Percentiles rank a stretch among this genome's conserved stretches.
These are phyloP conservation scores for Oscheius sp. DNA, from an alignment of 2,888 invertebrate species.

Conservation along the genomic window DNA sequence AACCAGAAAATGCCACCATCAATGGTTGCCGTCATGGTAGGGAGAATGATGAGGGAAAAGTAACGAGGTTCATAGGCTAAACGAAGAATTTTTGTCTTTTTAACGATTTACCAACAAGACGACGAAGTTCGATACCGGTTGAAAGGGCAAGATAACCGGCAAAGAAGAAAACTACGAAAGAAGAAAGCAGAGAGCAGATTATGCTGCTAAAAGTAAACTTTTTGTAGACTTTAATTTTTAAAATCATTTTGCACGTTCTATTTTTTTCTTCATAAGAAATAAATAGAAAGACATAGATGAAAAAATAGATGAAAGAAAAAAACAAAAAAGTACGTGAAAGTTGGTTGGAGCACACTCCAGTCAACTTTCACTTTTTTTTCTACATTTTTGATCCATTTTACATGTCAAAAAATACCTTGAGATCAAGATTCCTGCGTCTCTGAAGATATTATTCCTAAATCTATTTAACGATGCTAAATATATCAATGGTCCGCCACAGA, in stretches of 20 bases:
- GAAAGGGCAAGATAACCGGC: conserved; percentile 63
- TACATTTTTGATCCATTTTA: too few relatives aligned
- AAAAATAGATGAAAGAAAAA: too few relatives aligned
- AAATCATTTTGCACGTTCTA: neutral
- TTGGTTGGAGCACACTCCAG: too few relatives aligned
- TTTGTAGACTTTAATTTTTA: neutral
- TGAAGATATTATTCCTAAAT: conserved; percentile 67
- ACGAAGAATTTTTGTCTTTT: neutral
- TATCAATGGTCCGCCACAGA: conserved; percentile 68
- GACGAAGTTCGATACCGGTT: conserved; percentile 51
- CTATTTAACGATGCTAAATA: conserved; percentile 67
- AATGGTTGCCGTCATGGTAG: conserved; percentile 65
- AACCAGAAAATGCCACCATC: conserved; percentile 65
- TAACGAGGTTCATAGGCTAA: conserved; percentile 10
- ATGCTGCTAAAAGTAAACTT: conserved; percentile 50
- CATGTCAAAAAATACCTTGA: conserved; percentile 50
- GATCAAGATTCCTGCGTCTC: conserved; percentile 65
- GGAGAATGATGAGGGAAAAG: conserved; percentile 65
- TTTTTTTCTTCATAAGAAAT: too few relatives aligned
- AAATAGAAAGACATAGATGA: too few relatives aligned
- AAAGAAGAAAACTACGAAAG: conserved; percentile 67
- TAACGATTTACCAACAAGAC: conserved; percentile 42
- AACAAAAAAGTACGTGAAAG: too few relatives aligned
- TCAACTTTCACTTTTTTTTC: too few relatives aligned
- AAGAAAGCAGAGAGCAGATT: conserved; percentile 63